Conservation (phyloP, 2,888 invertebrate species). For the Leptopilina drosophilae region DNA sequence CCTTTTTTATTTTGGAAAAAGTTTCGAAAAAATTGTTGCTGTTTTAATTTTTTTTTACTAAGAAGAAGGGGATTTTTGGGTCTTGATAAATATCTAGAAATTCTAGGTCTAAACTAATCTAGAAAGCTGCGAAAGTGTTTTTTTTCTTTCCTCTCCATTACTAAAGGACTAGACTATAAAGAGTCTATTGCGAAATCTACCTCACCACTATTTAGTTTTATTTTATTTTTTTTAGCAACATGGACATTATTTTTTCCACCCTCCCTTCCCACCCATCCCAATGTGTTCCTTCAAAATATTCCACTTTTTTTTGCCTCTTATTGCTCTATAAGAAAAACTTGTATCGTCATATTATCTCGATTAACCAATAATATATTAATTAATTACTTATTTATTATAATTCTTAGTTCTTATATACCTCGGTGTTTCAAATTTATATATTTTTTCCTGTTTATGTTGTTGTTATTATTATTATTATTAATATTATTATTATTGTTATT, state of each 20-base stretch:
- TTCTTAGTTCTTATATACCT: slow-evolving; percentile 42
- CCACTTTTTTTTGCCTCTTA: slow-evolving; percentile 50
- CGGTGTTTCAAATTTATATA: slow-evolving; percentile 42
- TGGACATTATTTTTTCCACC: slow-evolving; percentile 65
- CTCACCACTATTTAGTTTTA: slow-evolving; percentile 59
- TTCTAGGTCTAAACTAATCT: slow-evolving; percentile 61
- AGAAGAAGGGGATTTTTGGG: slow-evolving; percentile 63
- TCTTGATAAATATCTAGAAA: slow-evolving; percentile 64
- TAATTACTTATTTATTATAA: slow-evolving; percentile 13
- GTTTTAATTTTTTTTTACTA: slow-evolving; percentile 3
- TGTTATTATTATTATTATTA: neutral
- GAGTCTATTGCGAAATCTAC: slow-evolving; percentile 62
- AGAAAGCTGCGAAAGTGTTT: slow-evolving; percentile 60
- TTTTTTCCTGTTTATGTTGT: slow-evolving; percentile 31
- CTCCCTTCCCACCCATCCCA: slow-evolving; percentile 30
- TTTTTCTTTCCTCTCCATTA: slow-evolving; percentile 50
- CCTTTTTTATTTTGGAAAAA: slow-evolving; percentile 36
- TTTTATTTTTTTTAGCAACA: slow-evolving; percentile 63
- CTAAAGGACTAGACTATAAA: slow-evolving; percentile 60
- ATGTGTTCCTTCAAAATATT: slow-evolving; percentile 59
- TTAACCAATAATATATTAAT: slow-evolving; percentile 36
- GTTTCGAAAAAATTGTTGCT: slow-evolving; percentile 42
- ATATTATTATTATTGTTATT: too few species aligned
- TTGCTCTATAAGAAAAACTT: slow-evolving; percentile 57
- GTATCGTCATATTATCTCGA: slow-evolving; percentile 30